phyloP scores from a whole-genome alignment of 2,113 vertebrate genomes.

The Orthonyx spaldingii region DNA sequence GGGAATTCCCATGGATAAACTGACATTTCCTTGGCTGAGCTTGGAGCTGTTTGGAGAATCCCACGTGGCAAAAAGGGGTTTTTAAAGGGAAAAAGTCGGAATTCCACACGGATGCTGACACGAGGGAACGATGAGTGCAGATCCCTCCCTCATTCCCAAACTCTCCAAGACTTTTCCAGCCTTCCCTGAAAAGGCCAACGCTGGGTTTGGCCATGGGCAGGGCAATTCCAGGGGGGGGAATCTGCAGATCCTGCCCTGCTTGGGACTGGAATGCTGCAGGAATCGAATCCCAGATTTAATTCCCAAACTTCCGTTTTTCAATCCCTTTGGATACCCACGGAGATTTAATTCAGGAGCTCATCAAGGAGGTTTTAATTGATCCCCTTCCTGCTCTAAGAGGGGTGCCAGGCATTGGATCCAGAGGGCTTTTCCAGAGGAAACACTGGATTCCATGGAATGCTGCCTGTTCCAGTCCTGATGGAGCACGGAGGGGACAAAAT shows the following conservation, averaged over 20 bases:
- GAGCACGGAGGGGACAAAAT: neutral
- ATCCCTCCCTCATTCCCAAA: neutral
- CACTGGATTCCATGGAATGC: neutral
- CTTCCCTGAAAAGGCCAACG: neutral
- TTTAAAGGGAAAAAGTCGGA: neutral
- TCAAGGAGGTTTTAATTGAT: neutral
- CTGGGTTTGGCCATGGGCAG: too few relatives aligned
- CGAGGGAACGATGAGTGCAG: neutral
- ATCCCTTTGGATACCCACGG: neutral
- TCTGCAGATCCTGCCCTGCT: neutral
- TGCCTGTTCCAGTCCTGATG: neutral
- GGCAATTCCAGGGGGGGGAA: neutral
- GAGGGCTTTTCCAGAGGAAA: neutral
- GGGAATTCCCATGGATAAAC: neutral
- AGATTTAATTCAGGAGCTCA: neutral
- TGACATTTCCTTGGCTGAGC: neutral
- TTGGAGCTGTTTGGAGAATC: neutral
- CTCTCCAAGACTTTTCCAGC: neutral
- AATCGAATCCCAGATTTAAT: neutral
- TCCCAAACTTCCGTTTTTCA: neutral
- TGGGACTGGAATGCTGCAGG: neutral
- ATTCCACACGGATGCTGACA: neutral
- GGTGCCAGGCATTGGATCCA: neutral
- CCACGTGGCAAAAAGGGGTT: neutral
- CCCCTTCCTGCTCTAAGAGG: neutral